Evolutionary conservation across 2,888 invertebrate species (phyloP).

Genomic region (Tachystola acroxantha): DNA sequence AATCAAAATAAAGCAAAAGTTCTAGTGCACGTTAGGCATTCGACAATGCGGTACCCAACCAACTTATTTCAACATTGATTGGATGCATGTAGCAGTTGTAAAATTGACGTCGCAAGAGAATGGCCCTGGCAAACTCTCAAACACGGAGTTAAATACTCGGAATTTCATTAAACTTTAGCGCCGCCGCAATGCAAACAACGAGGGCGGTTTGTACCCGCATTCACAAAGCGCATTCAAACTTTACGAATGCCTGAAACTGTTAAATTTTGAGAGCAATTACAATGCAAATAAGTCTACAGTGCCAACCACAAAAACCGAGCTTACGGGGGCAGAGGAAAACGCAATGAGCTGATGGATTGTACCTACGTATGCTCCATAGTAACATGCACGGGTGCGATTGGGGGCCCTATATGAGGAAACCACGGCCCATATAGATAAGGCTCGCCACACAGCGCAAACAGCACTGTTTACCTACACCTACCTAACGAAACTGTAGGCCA

Average conservation of each 20-base stretch:
- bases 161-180: constrained; percentile 39
- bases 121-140: constrained; percentile 24
- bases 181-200: constrained; percentile 29
- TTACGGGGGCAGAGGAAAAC: not conserved
- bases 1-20: not conserved
- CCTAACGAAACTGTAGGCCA: constrained; percentile 15
- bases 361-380: not conserved
- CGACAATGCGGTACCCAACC: not conserved
- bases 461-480: constrained; percentile 31
- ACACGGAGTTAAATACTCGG: constrained; percentile 28
- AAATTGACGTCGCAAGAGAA: constrained; percentile 17
- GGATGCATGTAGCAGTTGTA: constrained; percentile 1
- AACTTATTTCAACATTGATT: constrained; percentile 1
- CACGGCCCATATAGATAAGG: constrained; percentile 68
- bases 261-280: constrained; percentile 7
- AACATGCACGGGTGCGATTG: constrained; percentile 34
- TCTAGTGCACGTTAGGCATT: not conserved
- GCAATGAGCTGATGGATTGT: constrained; percentile 1
- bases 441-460: constrained; percentile 38
- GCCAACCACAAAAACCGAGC: not conserved
- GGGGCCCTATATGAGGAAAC: constrained; percentile 58
- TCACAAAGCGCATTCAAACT: constrained; percentile 24
- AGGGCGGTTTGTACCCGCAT: constrained; percentile 23
- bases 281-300: constrained; percentile 4
- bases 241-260: constrained; percentile 10